Evolutionary conservation across 2,113 vertebrate species (phyloP).

Genomic region (Gasterosteus aculeatus): DNA sequence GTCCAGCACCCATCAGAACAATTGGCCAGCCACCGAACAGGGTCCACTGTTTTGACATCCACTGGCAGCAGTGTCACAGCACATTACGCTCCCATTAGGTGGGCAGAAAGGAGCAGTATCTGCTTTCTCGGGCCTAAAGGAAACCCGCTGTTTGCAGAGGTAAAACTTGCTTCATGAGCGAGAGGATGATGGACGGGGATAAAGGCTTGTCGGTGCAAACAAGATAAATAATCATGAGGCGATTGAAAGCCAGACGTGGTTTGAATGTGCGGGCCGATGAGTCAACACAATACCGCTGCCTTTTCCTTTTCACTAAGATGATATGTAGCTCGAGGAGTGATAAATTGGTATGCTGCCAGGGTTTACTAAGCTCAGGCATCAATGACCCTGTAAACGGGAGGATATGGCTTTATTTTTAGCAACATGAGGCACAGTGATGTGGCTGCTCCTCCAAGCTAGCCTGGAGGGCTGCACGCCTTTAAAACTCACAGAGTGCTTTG

Average conservation of each 20-base stretch:
- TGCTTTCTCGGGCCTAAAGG: conserved; percentile 30
- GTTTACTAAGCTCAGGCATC: conserved; percentile 55
- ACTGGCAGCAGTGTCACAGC: conserved; percentile 73
- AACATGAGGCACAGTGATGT: conserved; percentile 39
- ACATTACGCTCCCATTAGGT: conserved; percentile 70
- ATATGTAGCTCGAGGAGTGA: conserved; percentile 32
- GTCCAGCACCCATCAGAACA: conserved; percentile 77
- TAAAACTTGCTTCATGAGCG: conserved; percentile 32
- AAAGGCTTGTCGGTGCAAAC: conserved; percentile 8
- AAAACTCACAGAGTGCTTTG: conserved; percentile 22
- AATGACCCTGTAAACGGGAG: conserved; percentile 51
- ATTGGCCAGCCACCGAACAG: conserved; percentile 64
- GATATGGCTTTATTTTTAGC: conserved; percentile 64
- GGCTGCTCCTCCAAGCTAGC: conserved; percentile 37
- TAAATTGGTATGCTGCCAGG: conserved; percentile 41
- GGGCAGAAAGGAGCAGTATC: conserved; percentile 66
- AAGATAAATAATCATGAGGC: conserved; percentile 22
- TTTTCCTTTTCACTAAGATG: conserved; percentile 30
- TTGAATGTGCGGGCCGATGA: conserved; percentile 40
- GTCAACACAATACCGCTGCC: conserved; percentile 35
- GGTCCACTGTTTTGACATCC: conserved; percentile 73
- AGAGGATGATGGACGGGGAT: conserved; percentile 22
- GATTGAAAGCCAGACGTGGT: conserved; percentile 23
- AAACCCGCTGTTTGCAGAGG: conserved; percentile 38
- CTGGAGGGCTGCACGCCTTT: conserved; percentile 32